Evolutionary conservation across 1,140 invertebrate species (phyloP).

Genomic region (Homarus americanus): DNA sequence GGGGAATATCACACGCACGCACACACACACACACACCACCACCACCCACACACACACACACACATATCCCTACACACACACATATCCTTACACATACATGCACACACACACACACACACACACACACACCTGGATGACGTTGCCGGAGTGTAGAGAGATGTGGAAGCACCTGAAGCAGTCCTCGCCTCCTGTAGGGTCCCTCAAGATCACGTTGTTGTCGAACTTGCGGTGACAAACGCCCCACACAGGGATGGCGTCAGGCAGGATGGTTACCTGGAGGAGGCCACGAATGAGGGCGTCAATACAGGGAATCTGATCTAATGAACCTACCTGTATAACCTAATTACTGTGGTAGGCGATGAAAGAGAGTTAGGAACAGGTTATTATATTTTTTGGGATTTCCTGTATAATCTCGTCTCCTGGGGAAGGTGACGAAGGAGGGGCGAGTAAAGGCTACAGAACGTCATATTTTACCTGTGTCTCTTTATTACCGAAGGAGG

Average conservation of each 20-base stretch:
- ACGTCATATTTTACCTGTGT: too few species aligned
- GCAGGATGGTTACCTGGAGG: constrained; percentile 72
- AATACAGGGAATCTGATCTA: too few species aligned
- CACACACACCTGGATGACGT: constrained; percentile 77
- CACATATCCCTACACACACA: too few species aligned
- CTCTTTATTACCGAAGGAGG: too few species aligned
- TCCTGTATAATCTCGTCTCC: too few species aligned
- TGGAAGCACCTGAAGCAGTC: constrained; percentile 78
- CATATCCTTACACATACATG: too few species aligned
- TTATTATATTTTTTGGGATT: too few species aligned
- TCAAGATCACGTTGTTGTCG: constrained; percentile 77
- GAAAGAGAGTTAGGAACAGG: too few species aligned
- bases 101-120: background rate
- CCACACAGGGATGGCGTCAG: constrained; percentile 77
- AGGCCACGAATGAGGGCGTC: too few species aligned
- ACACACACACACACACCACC: constrained; percentile 11
- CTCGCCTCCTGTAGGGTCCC: constrained; percentile 76
- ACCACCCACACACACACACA: constrained; percentile 16
- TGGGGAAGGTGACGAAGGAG: too few species aligned
- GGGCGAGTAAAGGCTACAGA: too few species aligned
- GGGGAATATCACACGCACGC: background rate
- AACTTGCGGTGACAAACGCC: constrained; percentile 77
- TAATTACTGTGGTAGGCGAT: background rate
- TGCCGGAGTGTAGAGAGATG: constrained; percentile 77
- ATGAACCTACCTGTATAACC: too few species aligned